Evolutionary conservation across 1,140 invertebrate species (phyloP).

Genomic region (Drosophila asahinai): DNA sequence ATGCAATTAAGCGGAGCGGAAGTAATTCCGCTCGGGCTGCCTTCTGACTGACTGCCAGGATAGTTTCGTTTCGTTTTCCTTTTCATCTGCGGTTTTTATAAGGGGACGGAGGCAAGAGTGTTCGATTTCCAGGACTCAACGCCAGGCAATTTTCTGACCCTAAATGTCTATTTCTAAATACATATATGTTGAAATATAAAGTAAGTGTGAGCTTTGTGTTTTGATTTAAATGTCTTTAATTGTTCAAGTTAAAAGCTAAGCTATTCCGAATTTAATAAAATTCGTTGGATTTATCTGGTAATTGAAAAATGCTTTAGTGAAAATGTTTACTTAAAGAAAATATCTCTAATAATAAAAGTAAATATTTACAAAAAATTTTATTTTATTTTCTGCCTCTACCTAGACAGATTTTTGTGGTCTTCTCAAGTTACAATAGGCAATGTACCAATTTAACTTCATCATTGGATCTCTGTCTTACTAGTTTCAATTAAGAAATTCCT

Average conservation of each 20-base stretch:
- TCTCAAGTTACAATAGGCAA: not conserved
- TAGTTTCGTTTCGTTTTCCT: constrained; percentile 34
- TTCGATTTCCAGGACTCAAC: constrained; percentile 19
- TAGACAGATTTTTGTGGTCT: not conserved
- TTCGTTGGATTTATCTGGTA: not conserved
- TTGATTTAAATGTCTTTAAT: not conserved
- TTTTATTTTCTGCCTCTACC: not conserved
- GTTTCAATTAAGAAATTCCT: constrained; percentile 11
- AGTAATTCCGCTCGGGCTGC: constrained; percentile 59
- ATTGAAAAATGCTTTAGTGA: not conserved
- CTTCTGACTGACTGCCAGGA: constrained; percentile 53
- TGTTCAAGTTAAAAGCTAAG: not conserved
- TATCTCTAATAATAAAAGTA: not conserved
- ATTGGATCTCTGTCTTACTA: not conserved
- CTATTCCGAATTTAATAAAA: not conserved
- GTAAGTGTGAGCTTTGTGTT: not conserved
- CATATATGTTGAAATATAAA: not conserved
- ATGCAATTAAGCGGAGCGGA: constrained; percentile 78
- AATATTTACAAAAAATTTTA: no score
- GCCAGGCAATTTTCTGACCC: not conserved
- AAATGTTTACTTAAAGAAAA: not conserved
- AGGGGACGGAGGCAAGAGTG: not conserved
- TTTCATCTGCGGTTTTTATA: constrained; percentile 23
- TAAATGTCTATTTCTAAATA: not conserved
- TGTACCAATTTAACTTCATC: not conserved